phyloP scores from a whole-genome alignment of 1,140 invertebrate genomes.

The Euschistus heros region DNA sequence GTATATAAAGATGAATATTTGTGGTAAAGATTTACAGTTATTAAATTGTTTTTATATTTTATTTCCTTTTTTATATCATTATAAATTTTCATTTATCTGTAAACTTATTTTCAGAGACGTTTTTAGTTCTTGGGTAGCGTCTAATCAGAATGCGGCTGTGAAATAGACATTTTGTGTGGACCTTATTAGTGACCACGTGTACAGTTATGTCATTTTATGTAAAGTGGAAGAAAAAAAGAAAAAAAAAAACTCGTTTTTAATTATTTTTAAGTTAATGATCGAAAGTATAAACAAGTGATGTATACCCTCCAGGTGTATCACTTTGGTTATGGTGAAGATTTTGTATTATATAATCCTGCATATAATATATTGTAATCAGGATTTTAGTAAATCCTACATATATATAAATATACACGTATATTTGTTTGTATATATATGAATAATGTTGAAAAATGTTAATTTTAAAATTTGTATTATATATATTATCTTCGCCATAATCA shows the following conservation, averaged over 20 bases:
- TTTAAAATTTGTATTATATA: constrained; percentile 4
- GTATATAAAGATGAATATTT: too few relatives aligned
- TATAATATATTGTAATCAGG: constrained; percentile 4
- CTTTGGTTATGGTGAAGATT: constrained; percentile 24
- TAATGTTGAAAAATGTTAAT: constrained; percentile 15
- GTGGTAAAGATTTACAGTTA: too few relatives aligned
- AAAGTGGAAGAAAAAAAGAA: constrained; percentile 15
- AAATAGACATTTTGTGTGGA: constrained; percentile 26
- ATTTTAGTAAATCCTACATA: not conserved
- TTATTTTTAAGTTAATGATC: constrained; percentile 19
- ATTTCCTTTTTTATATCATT: constrained; percentile 1
- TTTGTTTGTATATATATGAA: constrained; percentile 12
- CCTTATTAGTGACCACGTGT: constrained; percentile 20
- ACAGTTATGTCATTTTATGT: constrained; percentile 10
- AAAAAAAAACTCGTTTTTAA: constrained; percentile 8
- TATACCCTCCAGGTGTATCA: constrained; percentile 19
- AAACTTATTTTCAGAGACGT: constrained; percentile 60
- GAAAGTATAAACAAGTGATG: constrained; percentile 16
- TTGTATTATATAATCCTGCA: constrained; percentile 3
- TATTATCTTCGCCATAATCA: constrained; percentile 22
- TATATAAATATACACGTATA: constrained; percentile 14
- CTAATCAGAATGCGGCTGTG: constrained; percentile 51
- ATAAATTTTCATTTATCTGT: constrained; percentile 19
- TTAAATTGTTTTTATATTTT: constrained; percentile 1
- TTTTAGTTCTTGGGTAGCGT: constrained; percentile 78